Evolutionary conservation across 2,888 invertebrate genomes (phyloP), one percentile per base, ranked within the genome.

Genomic region (Agonopterix heracliana): DNA sequence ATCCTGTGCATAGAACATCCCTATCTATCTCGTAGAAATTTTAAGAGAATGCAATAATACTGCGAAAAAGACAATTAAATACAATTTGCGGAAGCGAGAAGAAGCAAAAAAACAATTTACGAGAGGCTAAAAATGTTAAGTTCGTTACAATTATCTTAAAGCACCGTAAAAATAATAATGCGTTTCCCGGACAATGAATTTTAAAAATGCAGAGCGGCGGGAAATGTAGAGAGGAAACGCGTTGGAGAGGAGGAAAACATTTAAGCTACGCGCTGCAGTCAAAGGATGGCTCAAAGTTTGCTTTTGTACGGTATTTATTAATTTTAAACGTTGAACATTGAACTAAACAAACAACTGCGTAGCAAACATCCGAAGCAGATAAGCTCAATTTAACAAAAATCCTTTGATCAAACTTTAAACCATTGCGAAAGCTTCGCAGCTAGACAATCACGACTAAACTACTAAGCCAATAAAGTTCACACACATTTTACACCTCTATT

Each of bases 231-330:
- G 60, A 60, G 60, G 57, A 57, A 58, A 54, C 54, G 50, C 50
- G 52, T 52, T 55, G 56, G 53, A 60, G 63, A 54, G 57, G 56
- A 63, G 65, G 55, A 63, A 66, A 74, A 66, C 64, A 69, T 74
- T 77, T 71, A 9, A 38, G 38, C n/a, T n/a, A n/a, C 38, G 26
- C 26, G 26, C 7, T 26, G 26, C 26, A 26, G 60, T 72, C 68
- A 76, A 73, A 74, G 67, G 65, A 9, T n/a, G 10, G 38, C 38
- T 26, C 26, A 26, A 26, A 54, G 63, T 53, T 60, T 60, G 59
- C 53, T 65, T 68, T 61, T 63, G 57, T 58, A 58, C 56, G 57
- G 67, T 62, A 66, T 73, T 78, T 77, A 74, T 71, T 73, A 73
- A 72, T 71, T 71, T 44, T 38, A 38, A 9, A 38, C 38, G 26